Evolutionary conservation across 1,140 invertebrate species (phyloP).

Genomic region (Mya arenaria): DNA sequence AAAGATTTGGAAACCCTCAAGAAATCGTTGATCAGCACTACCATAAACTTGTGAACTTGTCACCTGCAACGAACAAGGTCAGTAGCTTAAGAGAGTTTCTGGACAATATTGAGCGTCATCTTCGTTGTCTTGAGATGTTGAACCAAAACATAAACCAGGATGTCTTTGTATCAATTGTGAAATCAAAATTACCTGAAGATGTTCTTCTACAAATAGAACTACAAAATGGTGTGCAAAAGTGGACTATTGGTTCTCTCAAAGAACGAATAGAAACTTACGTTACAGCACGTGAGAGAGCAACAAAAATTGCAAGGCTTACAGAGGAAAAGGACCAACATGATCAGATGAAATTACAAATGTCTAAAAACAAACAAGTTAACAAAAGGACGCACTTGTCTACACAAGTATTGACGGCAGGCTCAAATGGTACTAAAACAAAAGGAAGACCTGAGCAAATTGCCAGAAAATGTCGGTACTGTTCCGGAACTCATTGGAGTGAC

Average conservation of each 20-base stretch:
- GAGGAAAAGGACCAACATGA: neutral
- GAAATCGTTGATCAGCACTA: neutral
- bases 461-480: slow-evolving; percentile 12
- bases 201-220: no score
- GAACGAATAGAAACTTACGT: no score
- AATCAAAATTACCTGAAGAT: no score
- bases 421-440: neutral
- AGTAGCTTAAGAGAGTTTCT: no score
- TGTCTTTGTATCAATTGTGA: no score
- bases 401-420: neutral
- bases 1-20: neutral
- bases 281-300: no score
- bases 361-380: neutral
- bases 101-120: no score
- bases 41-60: neutral
- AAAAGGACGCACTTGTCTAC: neutral
- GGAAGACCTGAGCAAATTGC: neutral
- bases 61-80: neutral
- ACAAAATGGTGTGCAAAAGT: no score
- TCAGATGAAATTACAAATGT: neutral
- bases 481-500: slow-evolving; percentile 14
- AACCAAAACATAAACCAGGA: no score
- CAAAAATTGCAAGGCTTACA: no score
- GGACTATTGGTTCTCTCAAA: no score
- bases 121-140: no score